A percentile compares a stretch with the other conserved stretches of the same genome.
These are phyloP conservation scores for Ceratina calcarata DNA, from an alignment of 1,140 invertebrate species.

Conservation along the genomic window DNA sequence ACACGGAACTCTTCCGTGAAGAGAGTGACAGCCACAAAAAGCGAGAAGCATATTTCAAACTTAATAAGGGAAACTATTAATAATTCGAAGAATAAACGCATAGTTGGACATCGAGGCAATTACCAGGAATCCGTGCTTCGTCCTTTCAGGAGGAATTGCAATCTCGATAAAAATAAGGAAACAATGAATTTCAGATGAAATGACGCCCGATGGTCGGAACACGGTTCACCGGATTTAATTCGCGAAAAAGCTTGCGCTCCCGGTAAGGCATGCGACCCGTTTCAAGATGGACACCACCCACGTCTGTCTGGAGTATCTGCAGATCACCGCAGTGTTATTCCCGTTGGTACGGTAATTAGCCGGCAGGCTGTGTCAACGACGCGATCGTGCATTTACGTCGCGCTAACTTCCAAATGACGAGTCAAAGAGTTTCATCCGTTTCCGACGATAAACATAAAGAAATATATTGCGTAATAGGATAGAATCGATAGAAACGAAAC, in stretches of 20 bases:
- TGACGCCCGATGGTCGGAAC: too few species aligned
- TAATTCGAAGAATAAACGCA: too few species aligned
- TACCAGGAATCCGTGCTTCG: too few species aligned
- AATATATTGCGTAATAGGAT: too few species aligned
- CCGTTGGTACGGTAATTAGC: conserved; percentile 33
- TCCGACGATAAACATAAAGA: too few species aligned
- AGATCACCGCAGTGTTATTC: conserved; percentile 52
- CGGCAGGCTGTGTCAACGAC: neutral
- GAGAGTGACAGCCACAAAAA: neutral
- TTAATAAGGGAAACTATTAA: too few species aligned
- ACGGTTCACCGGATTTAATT: conserved; percentile 14
- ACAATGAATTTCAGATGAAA: neutral
- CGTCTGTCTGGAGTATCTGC: conserved; percentile 52
- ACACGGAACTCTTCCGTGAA: conserved; percentile 13
- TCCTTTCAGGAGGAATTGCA: neutral
- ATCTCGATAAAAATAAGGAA: neutral
- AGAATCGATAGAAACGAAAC: too few species aligned
- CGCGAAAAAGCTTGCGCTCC: conserved; percentile 4
- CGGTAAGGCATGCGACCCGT: conserved; percentile 36
- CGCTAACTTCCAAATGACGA: too few species aligned
- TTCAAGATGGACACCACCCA: conserved; percentile 51
- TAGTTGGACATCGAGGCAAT: too few species aligned
- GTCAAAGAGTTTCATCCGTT: too few species aligned
- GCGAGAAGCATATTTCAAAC: too few species aligned
- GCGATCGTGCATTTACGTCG: too few species aligned